Base-by-base conservation (phyloP, 2,888 invertebrate genomes). In the Parelbella ahira region DNA sequence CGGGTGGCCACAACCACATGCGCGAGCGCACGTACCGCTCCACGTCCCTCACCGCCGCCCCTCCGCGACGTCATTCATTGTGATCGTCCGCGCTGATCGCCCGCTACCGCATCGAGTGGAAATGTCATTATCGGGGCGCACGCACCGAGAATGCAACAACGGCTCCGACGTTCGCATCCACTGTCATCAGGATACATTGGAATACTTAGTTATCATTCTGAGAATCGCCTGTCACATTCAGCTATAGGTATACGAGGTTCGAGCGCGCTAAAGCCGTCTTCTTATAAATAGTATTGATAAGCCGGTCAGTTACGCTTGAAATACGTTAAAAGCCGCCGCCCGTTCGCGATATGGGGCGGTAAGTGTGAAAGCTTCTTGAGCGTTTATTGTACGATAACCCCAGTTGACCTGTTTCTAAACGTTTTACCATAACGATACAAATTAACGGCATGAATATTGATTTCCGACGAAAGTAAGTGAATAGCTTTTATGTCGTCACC, bases 1-100 rank as follows among this genome's bases (percentile, higher is more conserved):
- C 88, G 89, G 88, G 89, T 88, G 89, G 89, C 69, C 78, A 75
- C 83, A 79, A 81, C 80, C 78, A 84, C 83, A 75, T 78, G 72
- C 66, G 73, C 76, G 73, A 72, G 77, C 76, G 72, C 72, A 54
- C 58, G 50, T 50, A 52, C 39, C 58, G 48, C 62, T 67, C 68
- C 63, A 66, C 45, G 24, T 64, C 60, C 67, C 68, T 61, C 62
- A 54, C 62, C 56, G 57, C 61, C 57, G 64, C 59, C 62, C 44
- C 42, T 44, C 45, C 58, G 56, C 66, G 59, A 81, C 83, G 86
- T 86, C 86, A 87, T 87, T 86, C 86, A 87, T 84, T 78, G 84
- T 76, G 80, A 86, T 83, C 82, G 82, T 72, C 76, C 72, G 67
- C 68, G 58, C 68, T 69, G 81, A 78, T 84, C 81, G 73, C 58